Percentiles rank a stretch among this genome's conserved stretches.
Evolutionary conservation across 2,888 invertebrate species (phyloP).

Genomic region (Beris chalybata): DNA sequence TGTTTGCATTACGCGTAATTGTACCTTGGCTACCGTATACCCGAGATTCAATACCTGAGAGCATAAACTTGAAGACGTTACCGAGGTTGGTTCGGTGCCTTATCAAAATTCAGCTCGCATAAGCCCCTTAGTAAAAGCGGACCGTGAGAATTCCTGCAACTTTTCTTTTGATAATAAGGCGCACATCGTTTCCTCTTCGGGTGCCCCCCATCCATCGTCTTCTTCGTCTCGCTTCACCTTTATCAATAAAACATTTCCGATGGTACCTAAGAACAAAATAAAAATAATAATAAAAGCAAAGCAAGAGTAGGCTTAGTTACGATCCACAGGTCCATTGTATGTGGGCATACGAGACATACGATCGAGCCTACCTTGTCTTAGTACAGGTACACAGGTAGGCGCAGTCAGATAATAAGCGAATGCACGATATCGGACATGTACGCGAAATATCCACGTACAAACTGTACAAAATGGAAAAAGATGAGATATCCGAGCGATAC

Average conservation of each 20-base stretch:
- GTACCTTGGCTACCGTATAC: constrained; percentile 14
- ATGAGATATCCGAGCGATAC: too few relatives aligned
- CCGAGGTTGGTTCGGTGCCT: constrained; percentile 18
- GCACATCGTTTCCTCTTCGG: constrained; percentile 5
- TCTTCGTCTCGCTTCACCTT: not conserved
- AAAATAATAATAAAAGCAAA: constrained; percentile 24
- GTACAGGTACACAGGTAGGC: constrained; percentile 25
- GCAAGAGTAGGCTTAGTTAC: constrained; percentile 5
- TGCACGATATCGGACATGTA: constrained; percentile 11
- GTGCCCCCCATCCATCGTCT: not conserved
- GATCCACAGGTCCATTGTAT: constrained; percentile 5
- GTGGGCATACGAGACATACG: constrained; percentile 30
- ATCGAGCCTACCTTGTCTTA: constrained; percentile 15
- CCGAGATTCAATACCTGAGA: not conserved
- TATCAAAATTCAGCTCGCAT: constrained; percentile 35
- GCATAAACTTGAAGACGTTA: constrained; percentile 27
- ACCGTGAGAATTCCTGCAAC: constrained; percentile 35
- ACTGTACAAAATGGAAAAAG: too few relatives aligned
- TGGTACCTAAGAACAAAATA: constrained; percentile 22
- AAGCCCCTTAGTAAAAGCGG: constrained; percentile 30
- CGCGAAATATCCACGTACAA: too few relatives aligned
- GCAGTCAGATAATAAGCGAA: constrained; percentile 24
- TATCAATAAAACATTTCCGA: constrained; percentile 11
- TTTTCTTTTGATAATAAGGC: constrained; percentile 34
- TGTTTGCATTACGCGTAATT: constrained; percentile 29